phyloP scores from a whole-genome alignment of 2,797 vertebrate genomes.

The Danio choprae region DNA sequence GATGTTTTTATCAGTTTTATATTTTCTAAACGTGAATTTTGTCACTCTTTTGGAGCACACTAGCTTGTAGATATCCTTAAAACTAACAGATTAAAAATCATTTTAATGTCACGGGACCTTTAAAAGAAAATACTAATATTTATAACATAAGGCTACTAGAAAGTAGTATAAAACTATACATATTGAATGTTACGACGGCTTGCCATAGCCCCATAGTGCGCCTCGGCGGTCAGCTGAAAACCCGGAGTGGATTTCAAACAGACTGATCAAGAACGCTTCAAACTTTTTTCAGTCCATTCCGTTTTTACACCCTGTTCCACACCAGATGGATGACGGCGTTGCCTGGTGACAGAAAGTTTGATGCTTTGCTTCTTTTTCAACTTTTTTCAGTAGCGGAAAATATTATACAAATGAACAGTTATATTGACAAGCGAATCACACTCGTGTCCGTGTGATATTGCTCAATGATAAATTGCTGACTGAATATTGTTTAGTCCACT shows the following conservation, averaged over 20 bases:
- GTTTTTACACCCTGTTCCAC: background rate
- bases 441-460: background rate
- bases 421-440: background rate
- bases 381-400: background rate
- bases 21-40: too few relatives aligned
- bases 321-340: background rate
- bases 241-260: background rate
- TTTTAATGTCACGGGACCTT: too few relatives aligned
- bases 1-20: too few relatives aligned
- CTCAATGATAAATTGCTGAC: background rate
- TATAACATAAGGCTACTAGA: too few relatives aligned
- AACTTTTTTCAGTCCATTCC: background rate
- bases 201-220: too few relatives aligned
- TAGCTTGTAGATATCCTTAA: too few relatives aligned
- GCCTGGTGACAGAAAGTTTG: constrained; percentile 1
- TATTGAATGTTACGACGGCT: too few relatives aligned
- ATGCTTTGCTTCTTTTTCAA: background rate
- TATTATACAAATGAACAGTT: background rate
- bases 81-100: too few relatives aligned
- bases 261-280: background rate
- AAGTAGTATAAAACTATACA: too few relatives aligned
- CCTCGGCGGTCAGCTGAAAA: background rate
- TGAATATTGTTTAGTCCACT: background rate
- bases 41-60: too few relatives aligned
- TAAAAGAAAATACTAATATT: too few relatives aligned